These are phyloP conservation scores for Avahi laniger DNA, from an alignment of 2,797 vertebrate genomes.

Conservation along the genomic window DNA sequence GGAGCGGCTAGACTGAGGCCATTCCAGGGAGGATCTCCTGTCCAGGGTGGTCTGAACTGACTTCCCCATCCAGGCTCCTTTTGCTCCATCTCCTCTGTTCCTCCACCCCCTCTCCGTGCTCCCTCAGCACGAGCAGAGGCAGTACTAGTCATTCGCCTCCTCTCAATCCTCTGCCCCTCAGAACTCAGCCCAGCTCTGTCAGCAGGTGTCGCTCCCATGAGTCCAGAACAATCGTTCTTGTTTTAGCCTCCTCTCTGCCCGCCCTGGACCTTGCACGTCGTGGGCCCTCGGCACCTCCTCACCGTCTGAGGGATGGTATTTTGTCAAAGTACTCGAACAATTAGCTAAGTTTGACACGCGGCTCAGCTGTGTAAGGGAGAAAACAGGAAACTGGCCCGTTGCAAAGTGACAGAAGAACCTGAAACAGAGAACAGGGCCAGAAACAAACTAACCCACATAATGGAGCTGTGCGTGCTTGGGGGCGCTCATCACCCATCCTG, in stretches of 20 bases:
- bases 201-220: fast-evolving
- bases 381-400: neutral
- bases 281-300: neutral
- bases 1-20: neutral
- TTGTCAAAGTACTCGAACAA: neutral
- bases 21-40: fast-evolving
- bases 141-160: neutral
- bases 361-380: neutral
- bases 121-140: neutral
- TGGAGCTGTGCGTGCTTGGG: neutral
- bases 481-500: neutral
- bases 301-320: neutral
- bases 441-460: neutral
- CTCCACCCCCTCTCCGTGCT: neutral
- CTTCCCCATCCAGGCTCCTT: neutral
- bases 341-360: neutral
- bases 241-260: neutral
- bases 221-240: neutral
- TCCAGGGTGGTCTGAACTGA: neutral
- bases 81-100: neutral
- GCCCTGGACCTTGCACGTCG: neutral
- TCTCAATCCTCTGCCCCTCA: neutral
- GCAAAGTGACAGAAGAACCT: neutral
- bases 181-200: neutral
- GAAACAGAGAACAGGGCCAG: neutral